These are phyloP conservation scores for Sinodicranocentrus sp. DNA, from an alignment of 2,888 invertebrate species.

Conservation along the genomic window DNA sequence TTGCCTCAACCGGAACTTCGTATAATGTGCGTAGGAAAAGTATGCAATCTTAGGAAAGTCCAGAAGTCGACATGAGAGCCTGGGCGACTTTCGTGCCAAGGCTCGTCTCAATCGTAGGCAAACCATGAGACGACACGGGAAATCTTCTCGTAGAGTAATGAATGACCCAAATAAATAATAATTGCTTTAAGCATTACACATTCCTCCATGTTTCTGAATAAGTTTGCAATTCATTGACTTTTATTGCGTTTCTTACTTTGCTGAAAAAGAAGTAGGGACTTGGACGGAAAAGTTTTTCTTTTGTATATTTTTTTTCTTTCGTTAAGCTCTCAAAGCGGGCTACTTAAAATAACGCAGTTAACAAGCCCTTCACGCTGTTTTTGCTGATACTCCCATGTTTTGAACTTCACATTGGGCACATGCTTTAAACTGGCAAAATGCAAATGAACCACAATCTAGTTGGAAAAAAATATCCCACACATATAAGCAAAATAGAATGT, in stretches of 20 bases:
- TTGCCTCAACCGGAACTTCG: neutral
- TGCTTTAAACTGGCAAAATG: slow-evolving; percentile 3
- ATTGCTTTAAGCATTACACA: slow-evolving; percentile 5
- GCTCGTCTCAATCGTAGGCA: slow-evolving; percentile 74
- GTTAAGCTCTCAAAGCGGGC: no score
- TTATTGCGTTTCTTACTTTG: slow-evolving; percentile 26
- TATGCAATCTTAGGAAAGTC: slow-evolving; percentile 67
- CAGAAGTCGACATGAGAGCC: slow-evolving; percentile 71
- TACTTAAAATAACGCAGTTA: no score
- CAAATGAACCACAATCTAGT: slow-evolving; percentile 35
- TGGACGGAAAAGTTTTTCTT: no score
- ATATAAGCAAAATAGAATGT: neutral
- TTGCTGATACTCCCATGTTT: no score
- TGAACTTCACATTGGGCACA: neutral
- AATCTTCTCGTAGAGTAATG: slow-evolving; percentile 74
- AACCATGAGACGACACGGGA: slow-evolving; percentile 75
- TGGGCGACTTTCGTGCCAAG: slow-evolving; percentile 70
- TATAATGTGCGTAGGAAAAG: slow-evolving; percentile 62
- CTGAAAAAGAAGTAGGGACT: no score
- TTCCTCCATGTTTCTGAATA: slow-evolving; percentile 23
- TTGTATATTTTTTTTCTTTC: no score
- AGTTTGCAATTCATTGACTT: slow-evolving; percentile 37
- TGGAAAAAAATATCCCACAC: neutral
- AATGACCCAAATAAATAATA: slow-evolving; percentile 46
- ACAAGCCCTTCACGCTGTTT: no score